These are phyloP conservation scores for Heliocidaris tuberculata DNA, from an alignment of 35 echinoderm and acorn worm genomes.

Conservation along the genomic window DNA sequence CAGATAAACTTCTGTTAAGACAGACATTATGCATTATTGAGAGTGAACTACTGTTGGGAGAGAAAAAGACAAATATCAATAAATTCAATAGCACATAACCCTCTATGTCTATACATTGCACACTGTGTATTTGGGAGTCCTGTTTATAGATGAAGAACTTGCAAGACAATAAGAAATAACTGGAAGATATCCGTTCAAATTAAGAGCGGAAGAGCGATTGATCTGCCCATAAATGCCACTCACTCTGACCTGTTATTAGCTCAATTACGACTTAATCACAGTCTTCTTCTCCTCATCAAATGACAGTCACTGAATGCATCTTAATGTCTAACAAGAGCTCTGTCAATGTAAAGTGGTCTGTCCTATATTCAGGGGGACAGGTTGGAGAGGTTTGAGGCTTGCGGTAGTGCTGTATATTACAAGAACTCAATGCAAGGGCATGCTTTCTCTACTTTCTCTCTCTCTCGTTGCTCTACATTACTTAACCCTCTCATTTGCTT, in stretches of 20 bases:
- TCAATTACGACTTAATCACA: background rate
- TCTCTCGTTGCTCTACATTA: too few relatives aligned
- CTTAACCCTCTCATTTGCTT: too few relatives aligned
- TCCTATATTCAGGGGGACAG: background rate
- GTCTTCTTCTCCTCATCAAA: background rate
- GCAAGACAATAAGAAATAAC: background rate
- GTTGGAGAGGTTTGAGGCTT: background rate
- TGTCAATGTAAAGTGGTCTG: background rate
- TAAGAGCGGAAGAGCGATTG: background rate
- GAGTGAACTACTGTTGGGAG: too few relatives aligned
- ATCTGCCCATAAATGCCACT: background rate
- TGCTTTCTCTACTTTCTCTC: background rate
- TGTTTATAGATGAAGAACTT: background rate
- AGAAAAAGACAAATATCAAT: too few relatives aligned
- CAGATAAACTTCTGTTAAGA: too few relatives aligned
- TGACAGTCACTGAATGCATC: background rate
- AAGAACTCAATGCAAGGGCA: background rate
- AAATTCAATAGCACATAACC: too few relatives aligned
- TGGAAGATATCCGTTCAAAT: background rate
- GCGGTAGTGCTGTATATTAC: background rate
- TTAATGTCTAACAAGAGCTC: background rate
- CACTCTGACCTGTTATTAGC: conserved; percentile 8
- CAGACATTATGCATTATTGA: too few relatives aligned
- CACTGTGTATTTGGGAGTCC: background rate
- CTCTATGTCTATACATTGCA: background rate